Conservation (phyloP, 1,140 invertebrate species). For the Trissolcus basalis region DNA sequence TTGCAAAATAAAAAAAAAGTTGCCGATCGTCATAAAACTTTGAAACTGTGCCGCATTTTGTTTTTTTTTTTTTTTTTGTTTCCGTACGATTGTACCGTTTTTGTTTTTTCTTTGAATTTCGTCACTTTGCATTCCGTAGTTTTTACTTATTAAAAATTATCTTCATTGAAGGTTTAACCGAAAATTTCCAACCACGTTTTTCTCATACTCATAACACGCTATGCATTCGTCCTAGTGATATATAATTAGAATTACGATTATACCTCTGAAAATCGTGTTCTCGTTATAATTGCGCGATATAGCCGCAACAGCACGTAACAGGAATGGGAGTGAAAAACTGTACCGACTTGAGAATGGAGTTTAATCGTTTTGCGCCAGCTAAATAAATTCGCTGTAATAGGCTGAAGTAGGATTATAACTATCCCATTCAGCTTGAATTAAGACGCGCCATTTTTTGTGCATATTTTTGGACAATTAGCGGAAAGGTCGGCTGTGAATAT, state of each 20-base stretch:
- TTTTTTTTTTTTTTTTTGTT: neutral
- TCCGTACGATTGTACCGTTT: neutral
- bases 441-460: slow-evolving; percentile 33
- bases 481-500: neutral
- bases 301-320: slow-evolving; percentile 41
- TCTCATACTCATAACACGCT: slow-evolving; percentile 26
- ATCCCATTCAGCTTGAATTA: slow-evolving; percentile 26
- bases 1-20: no score
- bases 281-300: slow-evolving; percentile 46
- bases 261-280: slow-evolving; percentile 31
- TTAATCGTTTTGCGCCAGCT: slow-evolving; percentile 46
- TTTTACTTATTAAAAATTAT: no score
- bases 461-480: slow-evolving; percentile 41
- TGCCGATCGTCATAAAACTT: no score
- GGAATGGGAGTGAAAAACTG: slow-evolving; percentile 36
- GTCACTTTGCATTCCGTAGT: no score
- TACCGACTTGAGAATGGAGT: slow-evolving; percentile 42
- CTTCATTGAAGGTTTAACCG: neutral
- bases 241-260: slow-evolving; percentile 61
- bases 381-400: slow-evolving; percentile 54
- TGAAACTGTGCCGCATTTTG: no score
- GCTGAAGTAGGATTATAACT: slow-evolving; percentile 50
- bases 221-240: slow-evolving; percentile 41
- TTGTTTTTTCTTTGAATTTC: no score
- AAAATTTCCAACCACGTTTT: slow-evolving; percentile 30